phyloP scores from a whole-genome alignment of 1,140 invertebrate genomes.

The Bombus superbus region DNA sequence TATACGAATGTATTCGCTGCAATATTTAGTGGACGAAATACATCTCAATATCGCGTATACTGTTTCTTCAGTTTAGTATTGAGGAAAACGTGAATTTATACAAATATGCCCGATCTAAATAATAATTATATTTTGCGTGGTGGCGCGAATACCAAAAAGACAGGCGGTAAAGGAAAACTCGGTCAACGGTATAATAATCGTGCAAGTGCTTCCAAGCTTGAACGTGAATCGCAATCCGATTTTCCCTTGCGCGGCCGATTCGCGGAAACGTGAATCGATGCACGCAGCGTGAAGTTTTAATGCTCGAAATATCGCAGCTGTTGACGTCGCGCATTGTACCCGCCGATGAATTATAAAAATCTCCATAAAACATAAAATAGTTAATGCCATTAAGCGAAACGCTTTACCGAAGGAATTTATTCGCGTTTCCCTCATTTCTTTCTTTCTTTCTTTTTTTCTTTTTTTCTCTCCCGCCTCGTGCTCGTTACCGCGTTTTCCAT shows the following conservation, averaged over 20 bases:
- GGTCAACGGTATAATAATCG: background rate
- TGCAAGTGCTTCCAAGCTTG: background rate
- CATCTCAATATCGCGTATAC: no score
- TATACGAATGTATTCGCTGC: background rate
- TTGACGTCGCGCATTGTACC: background rate
- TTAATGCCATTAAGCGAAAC: background rate
- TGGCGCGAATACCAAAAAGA: background rate
- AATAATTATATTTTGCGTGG: background rate
- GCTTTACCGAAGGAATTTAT: conserved; percentile 4
- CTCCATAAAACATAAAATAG: background rate
- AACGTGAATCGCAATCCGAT: background rate
- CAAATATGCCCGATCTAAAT: background rate
- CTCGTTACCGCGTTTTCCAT: background rate
- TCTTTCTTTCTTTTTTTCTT: background rate
- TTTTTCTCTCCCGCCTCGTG: background rate
- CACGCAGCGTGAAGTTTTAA: conserved; percentile 1
- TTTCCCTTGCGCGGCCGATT: background rate
- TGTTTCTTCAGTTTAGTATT: no score
- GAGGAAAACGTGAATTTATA: background rate
- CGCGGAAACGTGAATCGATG: background rate
- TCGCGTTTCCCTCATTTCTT: background rate
- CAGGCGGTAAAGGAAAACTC: background rate
- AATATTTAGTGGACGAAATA: no score
- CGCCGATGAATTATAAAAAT: conserved; percentile 5
- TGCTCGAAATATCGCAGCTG: background rate